Conservation (phyloP, 1,140 invertebrate genomes). For the Caerostris darwini region DNA sequence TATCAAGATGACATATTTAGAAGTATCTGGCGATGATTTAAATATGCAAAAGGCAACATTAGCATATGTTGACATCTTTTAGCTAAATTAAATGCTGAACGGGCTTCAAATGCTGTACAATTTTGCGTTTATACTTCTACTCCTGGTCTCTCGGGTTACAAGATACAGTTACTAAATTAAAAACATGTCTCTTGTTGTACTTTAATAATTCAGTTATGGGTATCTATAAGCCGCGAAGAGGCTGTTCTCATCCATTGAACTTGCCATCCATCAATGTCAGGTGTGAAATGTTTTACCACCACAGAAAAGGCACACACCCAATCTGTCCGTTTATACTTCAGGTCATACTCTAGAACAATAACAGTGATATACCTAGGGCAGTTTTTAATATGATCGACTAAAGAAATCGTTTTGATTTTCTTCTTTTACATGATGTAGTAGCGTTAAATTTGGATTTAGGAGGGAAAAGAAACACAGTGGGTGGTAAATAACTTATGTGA, state of each 20-base stretch:
- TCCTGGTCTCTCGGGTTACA: background rate
- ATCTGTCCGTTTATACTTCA: background rate
- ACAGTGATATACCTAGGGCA: background rate
- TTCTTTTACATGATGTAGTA: background rate
- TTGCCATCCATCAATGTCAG: conserved; percentile 36
- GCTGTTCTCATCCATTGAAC: conserved; percentile 19
- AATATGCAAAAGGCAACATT: no score
- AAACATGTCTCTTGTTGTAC: background rate
- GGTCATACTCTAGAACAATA: background rate
- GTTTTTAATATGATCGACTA: background rate
- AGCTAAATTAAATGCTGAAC: background rate
- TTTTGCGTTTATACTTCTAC: background rate
- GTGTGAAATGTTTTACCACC: conserved; percentile 6
- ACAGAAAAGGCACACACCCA: background rate
- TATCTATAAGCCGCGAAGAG: background rate
- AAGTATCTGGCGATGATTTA: no score
- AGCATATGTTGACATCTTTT: background rate
- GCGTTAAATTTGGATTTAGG: background rate
- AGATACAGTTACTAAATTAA: background rate
- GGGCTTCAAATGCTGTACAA: background rate
- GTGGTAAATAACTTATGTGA: background rate
- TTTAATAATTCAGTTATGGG: background rate
- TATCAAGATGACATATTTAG: no score
- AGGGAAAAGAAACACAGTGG: background rate
- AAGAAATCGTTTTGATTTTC: background rate